Evolutionary conservation across 1,140 invertebrate species (phyloP).

Genomic region (Pseudomyrmex dendroicus): DNA sequence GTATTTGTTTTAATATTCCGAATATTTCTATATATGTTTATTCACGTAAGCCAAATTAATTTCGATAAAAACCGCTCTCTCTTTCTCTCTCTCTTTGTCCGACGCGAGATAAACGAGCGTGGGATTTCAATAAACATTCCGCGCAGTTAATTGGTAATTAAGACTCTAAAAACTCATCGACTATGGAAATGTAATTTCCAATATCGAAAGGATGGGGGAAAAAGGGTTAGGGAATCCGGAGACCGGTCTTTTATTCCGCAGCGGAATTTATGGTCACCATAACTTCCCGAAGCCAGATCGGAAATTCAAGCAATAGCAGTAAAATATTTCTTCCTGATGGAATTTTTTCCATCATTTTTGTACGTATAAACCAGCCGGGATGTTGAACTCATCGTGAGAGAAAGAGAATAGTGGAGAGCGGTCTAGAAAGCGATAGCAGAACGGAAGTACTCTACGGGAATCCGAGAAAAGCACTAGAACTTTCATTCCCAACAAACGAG

Average conservation of each 20-base stretch:
- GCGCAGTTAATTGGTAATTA: constrained; percentile 55
- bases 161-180: constrained; percentile 43
- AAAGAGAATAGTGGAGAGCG: neutral
- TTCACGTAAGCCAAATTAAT: constrained; percentile 53
- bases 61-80: constrained; percentile 33
- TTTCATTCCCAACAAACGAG: neutral
- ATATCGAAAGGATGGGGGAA: neutral
- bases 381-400: constrained; percentile 21
- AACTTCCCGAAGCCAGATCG: constrained; percentile 49
- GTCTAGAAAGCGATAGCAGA: constrained; percentile 32
- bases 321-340: constrained; percentile 59
- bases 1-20: constrained; percentile 43
- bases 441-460: constrained; percentile 1
- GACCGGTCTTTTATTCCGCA: constrained; percentile 34
- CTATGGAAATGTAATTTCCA: constrained; percentile 42
- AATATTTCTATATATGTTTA: constrained; percentile 43
- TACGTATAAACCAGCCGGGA: constrained; percentile 45
- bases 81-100: too few relatives aligned
- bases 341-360: constrained; percentile 50
- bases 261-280: constrained; percentile 60
- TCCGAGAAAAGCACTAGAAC: neutral
- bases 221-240: too few relatives aligned
- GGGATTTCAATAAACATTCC: constrained; percentile 56
- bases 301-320: constrained; percentile 64
- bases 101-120: constrained; percentile 19